Conservation (phyloP, 2,113 vertebrate species). For the Sylvietta virens region DNA sequence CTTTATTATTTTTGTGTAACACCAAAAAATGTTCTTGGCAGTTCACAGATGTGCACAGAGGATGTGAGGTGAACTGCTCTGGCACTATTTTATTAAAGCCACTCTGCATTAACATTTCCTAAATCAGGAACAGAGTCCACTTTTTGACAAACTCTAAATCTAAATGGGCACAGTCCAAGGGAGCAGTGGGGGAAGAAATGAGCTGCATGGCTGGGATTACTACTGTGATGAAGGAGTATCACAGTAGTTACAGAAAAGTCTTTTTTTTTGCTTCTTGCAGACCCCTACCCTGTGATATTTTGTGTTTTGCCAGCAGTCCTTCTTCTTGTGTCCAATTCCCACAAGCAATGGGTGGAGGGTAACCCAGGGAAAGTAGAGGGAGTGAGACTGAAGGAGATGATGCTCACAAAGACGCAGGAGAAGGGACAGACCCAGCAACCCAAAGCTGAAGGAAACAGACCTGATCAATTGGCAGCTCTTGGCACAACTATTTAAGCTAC, state of each 20-base stretch:
- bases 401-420: background rate
- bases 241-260: background rate
- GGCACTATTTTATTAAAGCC: background rate
- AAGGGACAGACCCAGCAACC: background rate
- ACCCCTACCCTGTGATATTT: background rate
- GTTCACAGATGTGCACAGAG: background rate
- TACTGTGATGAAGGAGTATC: background rate
- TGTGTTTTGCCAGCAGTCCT: background rate
- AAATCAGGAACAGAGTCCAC: background rate
- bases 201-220: background rate
- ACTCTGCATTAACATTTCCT: background rate
- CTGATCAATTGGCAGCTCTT: background rate
- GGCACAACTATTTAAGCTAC: background rate
- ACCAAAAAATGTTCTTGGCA: background rate
- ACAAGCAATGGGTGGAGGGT: background rate
- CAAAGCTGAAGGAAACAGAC: background rate
- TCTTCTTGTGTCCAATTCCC: background rate
- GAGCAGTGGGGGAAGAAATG: background rate
- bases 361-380: background rate
- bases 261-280: background rate
- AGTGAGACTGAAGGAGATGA: background rate
- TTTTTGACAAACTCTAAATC: background rate
- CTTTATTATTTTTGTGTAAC: constrained; percentile 33
- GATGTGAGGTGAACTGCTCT: background rate
- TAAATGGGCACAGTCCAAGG: background rate